phyloP scores from a whole-genome alignment of 2,888 invertebrate genomes.

The Hermaeophaga mercurialis region DNA sequence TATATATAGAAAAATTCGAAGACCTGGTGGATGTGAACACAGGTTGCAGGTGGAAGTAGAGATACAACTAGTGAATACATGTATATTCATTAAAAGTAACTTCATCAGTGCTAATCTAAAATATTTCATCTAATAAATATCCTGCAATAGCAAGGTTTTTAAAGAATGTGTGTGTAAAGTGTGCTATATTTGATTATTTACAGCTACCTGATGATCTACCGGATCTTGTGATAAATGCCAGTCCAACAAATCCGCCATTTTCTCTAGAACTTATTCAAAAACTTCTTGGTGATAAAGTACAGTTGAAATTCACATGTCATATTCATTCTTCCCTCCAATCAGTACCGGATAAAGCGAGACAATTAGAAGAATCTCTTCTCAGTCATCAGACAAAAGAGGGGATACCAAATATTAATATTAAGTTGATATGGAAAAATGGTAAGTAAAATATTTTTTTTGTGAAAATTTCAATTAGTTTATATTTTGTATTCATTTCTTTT shows the following conservation, averaged over 20 bases:
- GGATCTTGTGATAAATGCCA: slow-evolving; percentile 67
- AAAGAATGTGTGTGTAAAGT: no score
- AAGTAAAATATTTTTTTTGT: slow-evolving; percentile 47
- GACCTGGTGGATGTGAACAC: no score
- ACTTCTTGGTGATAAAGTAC: slow-evolving; percentile 59
- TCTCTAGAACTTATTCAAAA: slow-evolving; percentile 67
- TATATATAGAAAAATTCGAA: no score
- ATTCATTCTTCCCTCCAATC: slow-evolving; percentile 68
- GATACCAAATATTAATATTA: slow-evolving; percentile 61
- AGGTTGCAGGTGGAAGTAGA: no score
- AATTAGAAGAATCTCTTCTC: slow-evolving; percentile 52
- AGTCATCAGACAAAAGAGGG: slow-evolving; percentile 39
- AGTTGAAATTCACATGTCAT: slow-evolving; percentile 63
- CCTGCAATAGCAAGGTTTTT: no score
- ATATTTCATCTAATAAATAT: no score
- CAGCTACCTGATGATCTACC: slow-evolving; percentile 28
- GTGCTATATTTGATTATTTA: no score
- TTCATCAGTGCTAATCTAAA: no score
- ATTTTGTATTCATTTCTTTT: no score
- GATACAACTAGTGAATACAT: no score
- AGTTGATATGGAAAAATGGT: slow-evolving; percentile 81
- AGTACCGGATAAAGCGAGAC: slow-evolving; percentile 56
- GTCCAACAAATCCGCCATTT: slow-evolving; percentile 70
- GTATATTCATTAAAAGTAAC: no score
- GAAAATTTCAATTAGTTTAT: slow-evolving; percentile 2